Evolutionary conservation across 1,140 invertebrate species (phyloP).

Genomic region (Anoplolepis gracilipes): DNA sequence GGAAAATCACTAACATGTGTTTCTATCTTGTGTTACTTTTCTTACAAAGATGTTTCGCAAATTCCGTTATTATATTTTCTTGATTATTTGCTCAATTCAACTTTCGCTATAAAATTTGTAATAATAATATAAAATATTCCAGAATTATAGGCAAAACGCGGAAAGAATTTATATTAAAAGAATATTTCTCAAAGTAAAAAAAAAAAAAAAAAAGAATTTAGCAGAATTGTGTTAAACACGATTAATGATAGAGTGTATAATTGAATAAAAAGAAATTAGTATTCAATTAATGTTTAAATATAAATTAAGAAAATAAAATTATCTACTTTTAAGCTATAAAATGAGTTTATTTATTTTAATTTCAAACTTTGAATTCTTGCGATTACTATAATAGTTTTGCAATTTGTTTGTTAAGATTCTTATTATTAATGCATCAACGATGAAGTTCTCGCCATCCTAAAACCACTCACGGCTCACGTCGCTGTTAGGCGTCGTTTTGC

Average conservation of each 20-base stretch:
- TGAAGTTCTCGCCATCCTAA: conserved; percentile 34
- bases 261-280: neutral
- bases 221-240: neutral
- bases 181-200: neutral
- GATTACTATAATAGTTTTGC: neutral
- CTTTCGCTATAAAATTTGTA: neutral
- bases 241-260: neutral
- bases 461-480: conserved; percentile 4
- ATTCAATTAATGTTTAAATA: neutral
- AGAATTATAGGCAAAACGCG: neutral
- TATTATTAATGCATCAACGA: conserved; percentile 11
- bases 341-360: neutral
- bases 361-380: neutral
- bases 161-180: neutral
- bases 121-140: neutral
- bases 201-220: neutral
- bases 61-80: neutral
- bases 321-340: neutral
- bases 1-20: conserved; percentile 31
- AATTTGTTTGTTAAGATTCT: conserved; percentile 32
- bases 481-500: conserved; percentile 4
- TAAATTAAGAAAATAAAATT: neutral
- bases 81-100: neutral
- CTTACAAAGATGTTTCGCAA: neutral
- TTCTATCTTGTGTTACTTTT: neutral